Evolutionary conservation across 2,113 vertebrate species (phyloP).

Genomic region (Hemiprocne comata): DNA sequence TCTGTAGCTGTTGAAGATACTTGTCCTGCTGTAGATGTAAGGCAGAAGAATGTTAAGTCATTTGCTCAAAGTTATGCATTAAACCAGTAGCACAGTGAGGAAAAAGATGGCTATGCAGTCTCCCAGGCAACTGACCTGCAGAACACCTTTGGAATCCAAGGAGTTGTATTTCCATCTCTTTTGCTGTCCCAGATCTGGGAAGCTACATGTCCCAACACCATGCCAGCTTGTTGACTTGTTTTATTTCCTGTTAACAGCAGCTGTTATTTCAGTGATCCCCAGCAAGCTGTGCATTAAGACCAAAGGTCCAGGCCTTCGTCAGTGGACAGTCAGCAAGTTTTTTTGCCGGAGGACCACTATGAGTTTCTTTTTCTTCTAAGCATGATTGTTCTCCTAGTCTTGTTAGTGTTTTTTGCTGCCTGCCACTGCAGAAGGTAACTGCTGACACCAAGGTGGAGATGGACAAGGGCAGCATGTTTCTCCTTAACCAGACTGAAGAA

Average conservation of each 20-base stretch:
- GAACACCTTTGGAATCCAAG: not conserved
- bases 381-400: not conserved
- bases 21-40: not conserved
- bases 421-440: not conserved
- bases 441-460: not conserved
- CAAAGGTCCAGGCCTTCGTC: not conserved
- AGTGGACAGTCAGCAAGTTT: not conserved
- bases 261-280: not conserved
- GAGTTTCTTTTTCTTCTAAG: not conserved
- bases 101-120: not conserved
- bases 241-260: not conserved
- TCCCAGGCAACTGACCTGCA: not conserved
- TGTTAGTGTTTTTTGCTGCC: not conserved
- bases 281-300: not conserved
- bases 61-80: not conserved
- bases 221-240: not conserved
- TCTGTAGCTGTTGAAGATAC: not conserved
- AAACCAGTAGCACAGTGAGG: not conserved
- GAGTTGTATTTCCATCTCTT: not conserved
- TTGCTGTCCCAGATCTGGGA: not conserved
- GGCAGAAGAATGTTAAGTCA: not conserved
- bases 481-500: not conserved
- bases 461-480: not conserved
- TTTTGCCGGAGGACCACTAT: not conserved
- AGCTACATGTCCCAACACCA: not conserved